These are phyloP conservation scores for Panorpa germanica DNA, from an alignment of 2,888 invertebrate species.

Conservation along the genomic window DNA sequence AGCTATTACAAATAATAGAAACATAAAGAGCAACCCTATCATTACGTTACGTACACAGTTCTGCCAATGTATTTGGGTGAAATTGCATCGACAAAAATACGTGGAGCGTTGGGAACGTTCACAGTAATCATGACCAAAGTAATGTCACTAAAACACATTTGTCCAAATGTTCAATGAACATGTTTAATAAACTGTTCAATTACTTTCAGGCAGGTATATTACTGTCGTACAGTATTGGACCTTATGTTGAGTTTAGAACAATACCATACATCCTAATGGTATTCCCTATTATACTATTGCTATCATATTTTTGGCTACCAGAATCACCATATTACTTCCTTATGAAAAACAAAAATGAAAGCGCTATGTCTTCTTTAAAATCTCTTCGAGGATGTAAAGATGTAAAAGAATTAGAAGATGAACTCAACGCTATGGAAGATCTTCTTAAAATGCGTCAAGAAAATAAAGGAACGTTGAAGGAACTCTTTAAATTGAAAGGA, in stretches of 20 bases:
- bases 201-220: conserved; percentile 38
- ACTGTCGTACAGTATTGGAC: conserved; percentile 37
- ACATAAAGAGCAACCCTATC: too few species aligned
- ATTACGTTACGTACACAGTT: too few species aligned
- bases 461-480: conserved; percentile 28
- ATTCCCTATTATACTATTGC: conserved; percentile 32
- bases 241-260: conserved; percentile 32
- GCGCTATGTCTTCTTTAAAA: conserved; percentile 33
- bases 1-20: too few species aligned
- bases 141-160: too few species aligned
- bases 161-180: too few species aligned
- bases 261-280: conserved; percentile 34
- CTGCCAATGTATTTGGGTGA: too few species aligned
- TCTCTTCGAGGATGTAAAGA: conserved; percentile 33
- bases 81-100: too few species aligned
- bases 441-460: conserved; percentile 33
- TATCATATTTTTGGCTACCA: conserved; percentile 38
- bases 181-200: too few species aligned
- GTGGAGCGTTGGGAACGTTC: conserved; percentile 34
- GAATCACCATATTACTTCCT: conserved; percentile 44
- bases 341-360: conserved; percentile 25
- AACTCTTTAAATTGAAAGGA: conserved; percentile 26
- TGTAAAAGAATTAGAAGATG: conserved; percentile 32
- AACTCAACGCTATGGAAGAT: too few species aligned
- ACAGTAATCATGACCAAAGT: too few species aligned